These are phyloP conservation scores for Tipula lateralis DNA, from an alignment of 2,888 invertebrate species.

Conservation along the genomic window DNA sequence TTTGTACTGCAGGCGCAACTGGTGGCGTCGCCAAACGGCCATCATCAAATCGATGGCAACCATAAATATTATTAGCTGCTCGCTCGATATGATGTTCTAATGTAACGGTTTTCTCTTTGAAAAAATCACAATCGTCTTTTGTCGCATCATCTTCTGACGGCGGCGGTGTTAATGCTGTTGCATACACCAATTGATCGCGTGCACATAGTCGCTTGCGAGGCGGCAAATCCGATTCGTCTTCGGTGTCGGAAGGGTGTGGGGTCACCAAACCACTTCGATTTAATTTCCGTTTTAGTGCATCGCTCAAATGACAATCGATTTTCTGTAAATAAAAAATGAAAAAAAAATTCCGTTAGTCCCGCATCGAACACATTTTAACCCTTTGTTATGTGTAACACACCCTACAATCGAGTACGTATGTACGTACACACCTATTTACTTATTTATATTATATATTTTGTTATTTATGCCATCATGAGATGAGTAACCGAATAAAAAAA, in stretches of 20 bases:
- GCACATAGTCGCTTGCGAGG: slow-evolving; percentile 50
- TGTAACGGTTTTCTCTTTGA: slow-evolving; percentile 34
- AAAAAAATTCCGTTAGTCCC: slow-evolving; percentile 21
- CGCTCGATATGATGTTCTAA: not conserved
- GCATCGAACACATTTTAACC: not conserved
- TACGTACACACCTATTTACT: slow-evolving; percentile 6
- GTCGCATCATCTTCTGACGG: slow-evolving; percentile 51
- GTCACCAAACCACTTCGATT: slow-evolving; percentile 55
- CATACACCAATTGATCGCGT: slow-evolving; percentile 45
- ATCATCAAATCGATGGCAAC: not conserved
- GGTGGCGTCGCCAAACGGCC: not conserved
- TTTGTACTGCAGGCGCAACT: slow-evolving; percentile 44
- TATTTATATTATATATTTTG: not conserved
- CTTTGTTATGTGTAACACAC: not conserved
- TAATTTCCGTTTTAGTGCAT: slow-evolving; percentile 35
- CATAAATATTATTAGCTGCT: slow-evolving; percentile 33
- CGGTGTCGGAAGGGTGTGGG: slow-evolving; percentile 82
- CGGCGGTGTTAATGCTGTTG: slow-evolving; percentile 49
- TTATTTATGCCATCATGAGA: not conserved
- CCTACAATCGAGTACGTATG: not conserved
- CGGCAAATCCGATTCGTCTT: slow-evolving; percentile 61
- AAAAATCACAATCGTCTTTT: slow-evolving; percentile 33
- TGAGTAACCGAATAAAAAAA: not conserved
- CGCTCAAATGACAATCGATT: not conserved
- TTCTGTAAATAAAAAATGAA: slow-evolving; percentile 3